A percentile compares a stretch with the other conserved stretches of the same genome.
Conservation (phyloP, 1,140 invertebrate genomes). For the Trichonephila clavata region DNA sequence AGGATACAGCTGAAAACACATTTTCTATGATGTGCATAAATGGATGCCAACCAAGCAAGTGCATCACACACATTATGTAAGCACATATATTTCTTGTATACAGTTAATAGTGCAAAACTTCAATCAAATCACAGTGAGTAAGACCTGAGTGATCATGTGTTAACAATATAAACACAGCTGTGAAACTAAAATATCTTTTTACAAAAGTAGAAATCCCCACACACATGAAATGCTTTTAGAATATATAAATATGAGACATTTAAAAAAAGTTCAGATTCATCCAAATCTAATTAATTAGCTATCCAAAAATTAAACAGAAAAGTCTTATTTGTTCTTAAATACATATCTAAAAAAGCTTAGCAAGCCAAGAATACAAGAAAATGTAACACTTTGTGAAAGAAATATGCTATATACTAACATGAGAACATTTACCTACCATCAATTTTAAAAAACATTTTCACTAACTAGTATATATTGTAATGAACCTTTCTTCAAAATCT, state of each 20-base stretch:
- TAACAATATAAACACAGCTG: background rate
- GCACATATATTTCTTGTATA: background rate
- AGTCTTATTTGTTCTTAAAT: too few species aligned
- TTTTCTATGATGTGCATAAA: slow-evolving; percentile 6
- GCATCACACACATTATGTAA: background rate
- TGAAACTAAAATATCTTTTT: slow-evolving; percentile 15
- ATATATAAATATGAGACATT: background rate
- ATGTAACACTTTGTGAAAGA: too few species aligned
- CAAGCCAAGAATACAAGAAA: too few species aligned
- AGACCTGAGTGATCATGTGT: slow-evolving; percentile 30
- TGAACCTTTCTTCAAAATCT: too few species aligned
- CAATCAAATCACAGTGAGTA: slow-evolving; percentile 18
- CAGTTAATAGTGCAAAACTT: background rate
- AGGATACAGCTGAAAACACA: slow-evolving; percentile 42
- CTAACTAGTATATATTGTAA: too few species aligned
- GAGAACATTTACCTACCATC: too few species aligned
- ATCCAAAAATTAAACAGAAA: too few species aligned
- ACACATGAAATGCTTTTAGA: background rate
- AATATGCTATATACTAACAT: too few species aligned
- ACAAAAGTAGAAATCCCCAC: slow-evolving; percentile 26
- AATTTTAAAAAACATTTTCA: too few species aligned
- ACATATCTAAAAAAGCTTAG: too few species aligned
- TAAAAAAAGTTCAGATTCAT: background rate
- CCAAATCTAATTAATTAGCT: background rate
- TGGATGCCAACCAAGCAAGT: background rate